These are phyloP conservation scores for Desmophyllum pertusum DNA, from an alignment of 92 coral and sea anemone species.

Conservation along the genomic window DNA sequence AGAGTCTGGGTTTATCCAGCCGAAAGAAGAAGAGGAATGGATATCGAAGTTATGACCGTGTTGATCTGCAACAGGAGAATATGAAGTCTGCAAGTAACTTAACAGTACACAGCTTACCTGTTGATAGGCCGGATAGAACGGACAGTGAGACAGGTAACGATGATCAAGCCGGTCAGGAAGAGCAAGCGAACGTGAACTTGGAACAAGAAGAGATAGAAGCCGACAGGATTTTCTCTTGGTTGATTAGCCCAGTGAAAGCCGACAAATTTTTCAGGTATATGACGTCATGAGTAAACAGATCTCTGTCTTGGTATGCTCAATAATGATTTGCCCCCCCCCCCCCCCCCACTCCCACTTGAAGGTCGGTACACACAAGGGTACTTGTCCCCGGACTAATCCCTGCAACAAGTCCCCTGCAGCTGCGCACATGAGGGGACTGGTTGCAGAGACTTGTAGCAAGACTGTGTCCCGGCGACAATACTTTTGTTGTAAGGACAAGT, in stretches of 20 bases:
- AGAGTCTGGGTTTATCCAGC: slow-evolving; percentile 76
- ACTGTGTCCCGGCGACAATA: no score
- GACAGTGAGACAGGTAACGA: slow-evolving; percentile 30
- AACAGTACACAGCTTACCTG: slow-evolving; percentile 23
- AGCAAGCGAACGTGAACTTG: slow-evolving; percentile 5
- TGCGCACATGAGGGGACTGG: no score
- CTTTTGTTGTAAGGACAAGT: no score
- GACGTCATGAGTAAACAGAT: no score
- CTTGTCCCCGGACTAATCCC: no score
- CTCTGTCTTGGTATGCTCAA: no score
- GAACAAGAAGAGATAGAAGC: slow-evolving; percentile 76
- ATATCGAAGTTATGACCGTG: slow-evolving; percentile 43
- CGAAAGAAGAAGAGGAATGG: slow-evolving; percentile 68
- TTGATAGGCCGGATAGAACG: slow-evolving; percentile 34
- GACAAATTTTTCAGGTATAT: slow-evolving; percentile 93
- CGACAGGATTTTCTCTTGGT: slow-evolving; percentile 82
- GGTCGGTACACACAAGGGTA: no score
- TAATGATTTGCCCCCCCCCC: no score
- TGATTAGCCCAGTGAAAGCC: slow-evolving; percentile 92
- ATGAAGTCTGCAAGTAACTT: slow-evolving; percentile 31
- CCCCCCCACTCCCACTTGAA: no score
- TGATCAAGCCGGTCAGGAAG: slow-evolving; percentile 9
- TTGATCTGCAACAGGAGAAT: slow-evolving; percentile 33
- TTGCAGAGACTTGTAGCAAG: no score
- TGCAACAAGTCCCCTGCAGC: no score